Base-by-base conservation (phyloP, 2,113 vertebrate species). In the Lathamus discolor region DNA sequence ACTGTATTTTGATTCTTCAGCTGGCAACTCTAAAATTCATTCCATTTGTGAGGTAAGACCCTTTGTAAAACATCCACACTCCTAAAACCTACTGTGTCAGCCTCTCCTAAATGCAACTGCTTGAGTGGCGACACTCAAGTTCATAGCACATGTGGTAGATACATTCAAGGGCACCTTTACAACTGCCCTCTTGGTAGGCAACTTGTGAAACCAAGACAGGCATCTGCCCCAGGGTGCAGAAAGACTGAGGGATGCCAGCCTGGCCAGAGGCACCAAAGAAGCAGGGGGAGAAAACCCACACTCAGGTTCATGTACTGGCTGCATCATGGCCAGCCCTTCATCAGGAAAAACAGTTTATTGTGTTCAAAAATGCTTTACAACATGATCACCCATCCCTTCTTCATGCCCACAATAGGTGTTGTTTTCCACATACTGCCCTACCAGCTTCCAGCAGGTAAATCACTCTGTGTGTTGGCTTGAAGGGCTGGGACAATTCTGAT, bases 401-500 rank as follows among this genome's bases (percentile, higher is more conserved):
- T 86, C 61, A 28, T 35, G 35, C 8, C 41, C 1, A 0, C 23
- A 59, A 4, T 3, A 43, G n/a, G 28, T 1, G 0, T 15, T 39
- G 31, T 62, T 83, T 89, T 78, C 39, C 52, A 49, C 7, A 35
- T 9, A 15, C 10, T 57, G 27, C 22, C 83, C 75, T 35, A n/a
- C 18, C 7, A 16, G 54, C 33, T 88, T 92, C 13, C 85, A 94
- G 55, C 18, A 57, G 14, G n/a, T 72, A 83, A 92, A 86, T 51
- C 15, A 70, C 44, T 86, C 72, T 69, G 14, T 51, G 52, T 3
- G 8, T 31, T 76, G 67, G 17, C 48, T 95, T 89, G 87, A 92
- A 69, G 57, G 20, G 22, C 10, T 75, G 31, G 27, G 59, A 54
- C 22, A 75, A 86, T 78, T 76, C 24, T 1, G 4, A 74, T 35